Evolutionary conservation across 2,797 vertebrate species (phyloP), one percentile per base, ranked within the genome.

Genomic region (Argentina silus): DNA sequence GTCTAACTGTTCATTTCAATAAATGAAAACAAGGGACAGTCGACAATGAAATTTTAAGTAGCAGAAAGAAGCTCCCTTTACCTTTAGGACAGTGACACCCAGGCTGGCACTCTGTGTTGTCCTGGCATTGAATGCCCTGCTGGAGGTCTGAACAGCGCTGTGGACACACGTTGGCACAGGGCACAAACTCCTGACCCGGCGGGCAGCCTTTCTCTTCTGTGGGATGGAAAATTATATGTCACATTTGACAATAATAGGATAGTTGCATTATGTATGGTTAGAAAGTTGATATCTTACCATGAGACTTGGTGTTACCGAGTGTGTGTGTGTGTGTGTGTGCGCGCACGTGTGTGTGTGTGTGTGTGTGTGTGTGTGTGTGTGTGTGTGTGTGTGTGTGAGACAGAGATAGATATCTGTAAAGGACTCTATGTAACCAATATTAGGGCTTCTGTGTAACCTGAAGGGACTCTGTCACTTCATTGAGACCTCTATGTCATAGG

Each of bases 131-230:
- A 0, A 95, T 90, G 71, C 95, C 96, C 83, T 96, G 93, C 93
- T 97, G 96, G 15, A 96, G 93, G 83, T 98, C 96, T 5, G 93
- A 89, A 86, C 96, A 97, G 70, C 86, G 93, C 78, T 93, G 94
- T 0, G 96, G 96, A 78, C 96, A 98, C 74, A 82, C 88, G 79
- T 92, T 95, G 86, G 95, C 95, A 83, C 96, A 98, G 44, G 66
- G 50, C 62, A 91, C 91, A 50, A 90, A 82, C 76, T 93, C 90
- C 91, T 95, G 95, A 44, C 92, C 93, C 0, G 82, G 69, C 0
- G 94, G 95, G 84, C 96, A 97, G 2, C 90, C 80, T n/a, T 80
- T 87, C 68, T 91, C 95, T 78, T 91, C 91, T 92, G 86, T 67
- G 43, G 47, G 21, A 56, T 6, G 36, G 42, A 72, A 47, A 27